Evolutionary conservation across 2,113 vertebrate genomes (phyloP).

Genomic region (Chionis minor): DNA sequence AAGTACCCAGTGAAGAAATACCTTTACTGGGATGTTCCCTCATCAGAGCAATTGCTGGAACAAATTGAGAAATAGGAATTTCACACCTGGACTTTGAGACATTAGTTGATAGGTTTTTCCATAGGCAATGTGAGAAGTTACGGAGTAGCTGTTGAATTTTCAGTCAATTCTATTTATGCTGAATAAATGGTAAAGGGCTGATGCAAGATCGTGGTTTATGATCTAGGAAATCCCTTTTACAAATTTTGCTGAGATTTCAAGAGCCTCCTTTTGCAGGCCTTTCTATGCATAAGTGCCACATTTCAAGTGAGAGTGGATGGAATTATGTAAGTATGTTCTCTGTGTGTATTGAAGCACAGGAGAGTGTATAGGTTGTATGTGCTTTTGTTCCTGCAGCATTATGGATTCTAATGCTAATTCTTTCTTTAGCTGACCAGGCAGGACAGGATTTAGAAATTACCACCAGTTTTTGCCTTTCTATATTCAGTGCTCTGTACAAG

Average conservation of each 20-base stretch:
- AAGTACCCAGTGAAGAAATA: background rate
- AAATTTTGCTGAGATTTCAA: background rate
- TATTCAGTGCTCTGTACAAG: background rate
- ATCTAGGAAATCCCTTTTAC: background rate
- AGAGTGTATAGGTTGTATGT: background rate
- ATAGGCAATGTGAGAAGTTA: background rate
- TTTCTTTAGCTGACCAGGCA: background rate
- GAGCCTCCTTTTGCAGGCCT: background rate
- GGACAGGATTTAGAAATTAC: background rate
- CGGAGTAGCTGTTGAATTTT: slow-evolving; percentile 17
- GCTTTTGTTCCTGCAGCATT: background rate
- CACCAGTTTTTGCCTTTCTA: background rate
- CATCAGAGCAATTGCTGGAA: slow-evolving; percentile 19
- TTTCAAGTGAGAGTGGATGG: background rate
- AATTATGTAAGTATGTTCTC: background rate
- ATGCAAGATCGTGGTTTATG: background rate
- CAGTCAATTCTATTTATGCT: background rate
- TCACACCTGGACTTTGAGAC: slow-evolving; percentile 27
- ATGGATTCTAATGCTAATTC: background rate
- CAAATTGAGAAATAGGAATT: slow-evolving; percentile 26
- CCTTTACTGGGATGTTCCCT: slow-evolving; percentile 18
- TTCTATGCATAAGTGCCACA: background rate
- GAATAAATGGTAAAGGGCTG: slow-evolving; percentile 1
- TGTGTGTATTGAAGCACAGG: background rate
- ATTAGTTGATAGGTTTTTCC: slow-evolving; percentile 39